Conservation (phyloP, 2,797 vertebrate species). For the Mormyrops attenuatus region DNA sequence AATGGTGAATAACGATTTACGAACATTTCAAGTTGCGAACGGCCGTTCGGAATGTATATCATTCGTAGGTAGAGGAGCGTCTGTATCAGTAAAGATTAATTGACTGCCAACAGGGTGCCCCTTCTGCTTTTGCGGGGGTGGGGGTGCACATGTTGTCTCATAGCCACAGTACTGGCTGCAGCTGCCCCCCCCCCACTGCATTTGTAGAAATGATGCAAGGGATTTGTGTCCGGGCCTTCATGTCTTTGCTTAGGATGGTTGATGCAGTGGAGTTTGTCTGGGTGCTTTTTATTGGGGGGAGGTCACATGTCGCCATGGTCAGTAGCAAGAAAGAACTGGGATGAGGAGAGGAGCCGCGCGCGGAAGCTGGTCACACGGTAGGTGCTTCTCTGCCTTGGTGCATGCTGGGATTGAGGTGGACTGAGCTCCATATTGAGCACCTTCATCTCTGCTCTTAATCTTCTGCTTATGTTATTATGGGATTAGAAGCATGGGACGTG, state of each 20-base stretch:
- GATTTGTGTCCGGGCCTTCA: neutral
- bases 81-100: neutral
- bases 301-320: neutral
- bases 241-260: neutral
- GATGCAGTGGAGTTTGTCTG: neutral
- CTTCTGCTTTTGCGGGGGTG: neutral
- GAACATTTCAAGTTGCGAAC: too few relatives aligned
- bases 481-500: neutral
- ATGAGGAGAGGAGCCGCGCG: neutral
- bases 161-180: neutral
- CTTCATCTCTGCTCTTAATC: neutral
- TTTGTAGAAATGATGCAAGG: too few relatives aligned
- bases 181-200: neutral
- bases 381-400: neutral
- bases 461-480: neutral
- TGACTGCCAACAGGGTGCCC: neutral
- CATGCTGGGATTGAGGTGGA: neutral
- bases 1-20: too few relatives aligned
- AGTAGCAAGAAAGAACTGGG: neutral
- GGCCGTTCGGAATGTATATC: too few relatives aligned
- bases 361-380: neutral
- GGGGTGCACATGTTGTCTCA: neutral
- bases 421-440: neutral
- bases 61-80: too few relatives aligned
- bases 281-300: neutral